Evolutionary conservation across 92 coral and sea anemone species (phyloP).

Genomic region (Palythoa grandis): DNA sequence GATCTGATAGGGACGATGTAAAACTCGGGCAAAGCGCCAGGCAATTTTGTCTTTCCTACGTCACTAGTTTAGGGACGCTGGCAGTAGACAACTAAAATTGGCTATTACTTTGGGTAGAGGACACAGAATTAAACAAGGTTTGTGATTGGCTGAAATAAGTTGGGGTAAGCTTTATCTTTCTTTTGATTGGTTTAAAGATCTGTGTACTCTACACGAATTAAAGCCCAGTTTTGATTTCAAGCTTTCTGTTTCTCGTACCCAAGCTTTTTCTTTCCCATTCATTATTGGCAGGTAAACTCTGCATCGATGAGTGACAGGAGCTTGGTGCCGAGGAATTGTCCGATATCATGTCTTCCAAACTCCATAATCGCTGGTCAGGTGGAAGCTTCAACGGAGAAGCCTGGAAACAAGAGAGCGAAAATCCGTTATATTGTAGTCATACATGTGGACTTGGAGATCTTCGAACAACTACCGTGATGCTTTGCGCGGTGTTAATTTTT

Average conservation of each 20-base stretch:
- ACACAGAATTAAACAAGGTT: too few species aligned
- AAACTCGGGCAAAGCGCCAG: too few species aligned
- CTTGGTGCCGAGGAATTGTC: constrained; percentile 64
- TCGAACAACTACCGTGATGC: too few species aligned
- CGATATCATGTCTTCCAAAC: constrained; percentile 71
- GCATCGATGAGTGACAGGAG: constrained; percentile 72
- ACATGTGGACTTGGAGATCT: too few species aligned
- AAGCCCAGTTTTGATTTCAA: constrained; percentile 25
- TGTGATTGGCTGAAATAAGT: too few species aligned
- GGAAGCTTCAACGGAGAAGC: constrained; percentile 76
- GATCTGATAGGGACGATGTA: too few species aligned
- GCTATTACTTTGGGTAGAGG: too few species aligned
- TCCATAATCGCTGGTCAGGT: constrained; percentile 86
- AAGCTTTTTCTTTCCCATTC: constrained; percentile 19
- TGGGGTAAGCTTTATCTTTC: too few species aligned
- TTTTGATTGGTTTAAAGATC: too few species aligned
- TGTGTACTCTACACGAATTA: too few species aligned
- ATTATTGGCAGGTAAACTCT: constrained; percentile 47
- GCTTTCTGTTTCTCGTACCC: constrained; percentile 15
- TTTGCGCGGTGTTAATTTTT: too few species aligned
- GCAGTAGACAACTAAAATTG: background rate
- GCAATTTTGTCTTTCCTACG: background rate
- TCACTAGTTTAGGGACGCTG: background rate
- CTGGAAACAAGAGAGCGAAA: constrained; percentile 41
- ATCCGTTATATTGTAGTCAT: background rate